Evolutionary conservation across 2,797 vertebrate species (phyloP).

Genomic region (Ciconia nigra): DNA sequence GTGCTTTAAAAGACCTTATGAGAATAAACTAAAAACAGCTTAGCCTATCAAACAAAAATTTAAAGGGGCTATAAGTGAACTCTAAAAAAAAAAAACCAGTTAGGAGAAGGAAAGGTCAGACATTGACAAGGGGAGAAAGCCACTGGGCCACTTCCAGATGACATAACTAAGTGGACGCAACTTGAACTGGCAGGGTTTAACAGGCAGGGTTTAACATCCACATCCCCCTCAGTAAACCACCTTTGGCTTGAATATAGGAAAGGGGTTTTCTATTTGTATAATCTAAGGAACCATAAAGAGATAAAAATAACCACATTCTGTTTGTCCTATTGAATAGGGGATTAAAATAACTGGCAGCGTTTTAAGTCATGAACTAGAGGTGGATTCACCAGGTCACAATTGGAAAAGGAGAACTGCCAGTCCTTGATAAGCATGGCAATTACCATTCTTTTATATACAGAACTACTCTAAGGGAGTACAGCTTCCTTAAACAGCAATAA

Average conservation of each 20-base stretch:
- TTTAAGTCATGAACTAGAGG: background rate
- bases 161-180: background rate
- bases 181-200: background rate
- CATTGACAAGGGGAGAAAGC: background rate
- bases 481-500: slow-evolving; percentile 62
- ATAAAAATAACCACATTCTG: slow-evolving; percentile 46
- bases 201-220: background rate
- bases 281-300: background rate
- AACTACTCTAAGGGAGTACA: slow-evolving; percentile 26
- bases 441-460: slow-evolving; percentile 54
- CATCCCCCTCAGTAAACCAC: background rate
- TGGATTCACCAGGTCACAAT: slow-evolving; percentile 21
- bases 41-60: background rate
- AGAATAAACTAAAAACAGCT: background rate
- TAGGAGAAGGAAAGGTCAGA: background rate
- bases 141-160: background rate
- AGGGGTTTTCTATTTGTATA: background rate
- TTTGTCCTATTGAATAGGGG: background rate
- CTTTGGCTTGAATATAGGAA: background rate
- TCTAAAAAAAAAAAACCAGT: background rate
- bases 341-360: slow-evolving; percentile 24
- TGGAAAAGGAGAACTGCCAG: slow-evolving; percentile 51
- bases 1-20: background rate
- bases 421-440: slow-evolving; percentile 52
- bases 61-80: background rate